Conservation (phyloP, 2,888 invertebrate species). For the Drosophila tripunctata region DNA sequence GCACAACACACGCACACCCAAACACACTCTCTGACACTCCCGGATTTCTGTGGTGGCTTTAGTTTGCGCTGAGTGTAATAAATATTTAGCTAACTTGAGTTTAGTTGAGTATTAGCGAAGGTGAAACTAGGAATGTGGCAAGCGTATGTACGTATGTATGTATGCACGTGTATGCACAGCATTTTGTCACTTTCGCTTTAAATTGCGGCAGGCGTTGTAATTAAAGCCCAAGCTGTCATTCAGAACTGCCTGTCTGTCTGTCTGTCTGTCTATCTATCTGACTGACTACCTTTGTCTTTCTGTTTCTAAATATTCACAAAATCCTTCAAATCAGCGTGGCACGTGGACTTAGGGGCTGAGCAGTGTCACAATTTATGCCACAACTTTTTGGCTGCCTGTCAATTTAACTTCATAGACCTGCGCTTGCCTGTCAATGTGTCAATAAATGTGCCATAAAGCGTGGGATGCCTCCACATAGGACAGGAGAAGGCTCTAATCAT, state of each 20-base stretch:
- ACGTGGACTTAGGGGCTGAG: conserved; percentile 41
- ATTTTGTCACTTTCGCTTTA: conserved; percentile 54
- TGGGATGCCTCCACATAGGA: conserved; percentile 16
- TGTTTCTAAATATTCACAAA: no score
- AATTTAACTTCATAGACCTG: conserved; percentile 71
- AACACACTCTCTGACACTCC: conserved; percentile 42
- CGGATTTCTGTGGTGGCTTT: conserved; percentile 52
- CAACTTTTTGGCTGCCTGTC: conserved; percentile 59
- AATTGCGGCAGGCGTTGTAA: conserved; percentile 42
- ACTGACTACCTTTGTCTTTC: no score
- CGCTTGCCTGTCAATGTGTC: conserved; percentile 77
- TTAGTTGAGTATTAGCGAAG: background rate
- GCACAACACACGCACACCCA: conserved; percentile 6
- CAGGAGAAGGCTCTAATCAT: conserved; percentile 31
- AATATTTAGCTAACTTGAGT: conserved; percentile 12
- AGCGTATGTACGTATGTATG: no score
- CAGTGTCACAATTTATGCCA: conserved; percentile 64
- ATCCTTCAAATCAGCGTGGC: conserved; percentile 60
- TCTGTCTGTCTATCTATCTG: background rate
- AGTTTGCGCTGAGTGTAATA: conserved; percentile 24
- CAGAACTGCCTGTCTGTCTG: conserved; percentile 48
- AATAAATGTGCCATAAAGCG: conserved; percentile 71
- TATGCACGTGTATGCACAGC: conserved; percentile 41
- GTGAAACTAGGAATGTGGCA: conserved; percentile 51
- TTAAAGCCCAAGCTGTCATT: conserved; percentile 49